Evolutionary conservation across 2,888 invertebrate genomes (phyloP).

Genomic region (Marronus borbonicus): DNA sequence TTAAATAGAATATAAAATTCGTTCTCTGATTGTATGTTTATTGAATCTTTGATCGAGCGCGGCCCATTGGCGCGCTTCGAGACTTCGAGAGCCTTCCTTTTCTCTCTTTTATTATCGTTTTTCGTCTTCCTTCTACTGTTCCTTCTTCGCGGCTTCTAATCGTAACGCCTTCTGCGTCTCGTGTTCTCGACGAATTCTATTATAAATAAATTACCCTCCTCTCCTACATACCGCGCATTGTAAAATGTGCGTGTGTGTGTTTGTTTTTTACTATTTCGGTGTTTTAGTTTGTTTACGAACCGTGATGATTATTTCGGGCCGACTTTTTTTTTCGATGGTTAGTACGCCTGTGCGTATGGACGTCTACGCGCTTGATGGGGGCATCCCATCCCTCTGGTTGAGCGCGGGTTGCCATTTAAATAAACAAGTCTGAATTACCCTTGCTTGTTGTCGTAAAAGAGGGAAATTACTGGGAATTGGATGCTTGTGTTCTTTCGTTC

Average conservation of each 20-base stretch:
- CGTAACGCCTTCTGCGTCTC: background rate
- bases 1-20: constrained; percentile 53
- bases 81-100: background rate
- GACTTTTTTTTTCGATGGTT: constrained; percentile 12
- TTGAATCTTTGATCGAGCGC: constrained; percentile 50
- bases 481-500: constrained; percentile 3
- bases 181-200: constrained; percentile 22
- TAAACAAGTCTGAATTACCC: constrained; percentile 38
- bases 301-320: constrained; percentile 26
- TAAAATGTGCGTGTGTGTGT: constrained; percentile 17
- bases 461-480: constrained; percentile 33
- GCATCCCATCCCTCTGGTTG: constrained; percentile 12
- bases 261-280: constrained; percentile 7
- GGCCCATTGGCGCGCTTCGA: background rate
- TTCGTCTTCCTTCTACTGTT: constrained; percentile 7
- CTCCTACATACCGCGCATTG: constrained; percentile 12
- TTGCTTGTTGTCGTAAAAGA: constrained; percentile 19
- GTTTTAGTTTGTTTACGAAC: constrained; percentile 45
- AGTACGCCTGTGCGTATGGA: constrained; percentile 1
- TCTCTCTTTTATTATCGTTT: constrained; percentile 12
- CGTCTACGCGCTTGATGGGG: constrained; percentile 17
- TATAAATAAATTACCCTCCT: constrained; percentile 46
- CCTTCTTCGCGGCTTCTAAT: background rate
- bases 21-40: constrained; percentile 50
- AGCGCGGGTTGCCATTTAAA: constrained; percentile 24